Evolutionary conservation across 2,797 vertebrate species (phyloP).

Genomic region (Australoheros facetus): DNA sequence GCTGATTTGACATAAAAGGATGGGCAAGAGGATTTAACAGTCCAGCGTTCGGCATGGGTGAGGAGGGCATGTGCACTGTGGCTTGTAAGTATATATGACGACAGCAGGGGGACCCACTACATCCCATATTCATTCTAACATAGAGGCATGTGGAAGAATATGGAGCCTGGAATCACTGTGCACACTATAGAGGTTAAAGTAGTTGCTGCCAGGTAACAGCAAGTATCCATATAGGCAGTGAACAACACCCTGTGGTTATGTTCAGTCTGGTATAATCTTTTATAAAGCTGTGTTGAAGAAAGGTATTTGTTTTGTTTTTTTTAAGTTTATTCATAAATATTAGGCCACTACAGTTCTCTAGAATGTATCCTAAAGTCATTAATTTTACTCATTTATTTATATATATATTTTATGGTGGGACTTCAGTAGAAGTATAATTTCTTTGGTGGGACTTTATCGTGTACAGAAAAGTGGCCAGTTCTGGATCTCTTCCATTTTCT

Average conservation of each 20-base stretch:
- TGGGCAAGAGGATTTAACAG: constrained; percentile 24
- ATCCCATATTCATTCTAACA: constrained; percentile 1
- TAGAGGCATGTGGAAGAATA: background rate
- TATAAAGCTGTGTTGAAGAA: background rate
- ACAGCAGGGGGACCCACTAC: constrained; percentile 68
- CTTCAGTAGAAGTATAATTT: no score
- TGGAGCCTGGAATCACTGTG: background rate
- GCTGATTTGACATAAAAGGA: constrained; percentile 51
- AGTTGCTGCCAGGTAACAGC: background rate
- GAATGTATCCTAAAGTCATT: background rate
- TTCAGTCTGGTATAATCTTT: background rate
- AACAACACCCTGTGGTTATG: background rate
- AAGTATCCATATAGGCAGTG: background rate
- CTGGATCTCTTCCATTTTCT: background rate
- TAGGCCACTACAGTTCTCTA: background rate
- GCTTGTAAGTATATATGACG: constrained; percentile 41
- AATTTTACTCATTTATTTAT: background rate
- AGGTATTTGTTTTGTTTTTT: background rate
- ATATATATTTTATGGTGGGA: no score
- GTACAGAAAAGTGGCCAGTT: background rate
- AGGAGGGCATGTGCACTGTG: background rate
- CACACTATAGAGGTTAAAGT: background rate
- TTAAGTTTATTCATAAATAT: background rate
- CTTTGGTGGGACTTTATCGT: background rate
- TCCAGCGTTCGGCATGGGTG: constrained; percentile 6